Percentiles rank a stretch among this genome's conserved stretches.
Conservation (phyloP, 2,113 vertebrate species). For the Glaucomys volans region DNA sequence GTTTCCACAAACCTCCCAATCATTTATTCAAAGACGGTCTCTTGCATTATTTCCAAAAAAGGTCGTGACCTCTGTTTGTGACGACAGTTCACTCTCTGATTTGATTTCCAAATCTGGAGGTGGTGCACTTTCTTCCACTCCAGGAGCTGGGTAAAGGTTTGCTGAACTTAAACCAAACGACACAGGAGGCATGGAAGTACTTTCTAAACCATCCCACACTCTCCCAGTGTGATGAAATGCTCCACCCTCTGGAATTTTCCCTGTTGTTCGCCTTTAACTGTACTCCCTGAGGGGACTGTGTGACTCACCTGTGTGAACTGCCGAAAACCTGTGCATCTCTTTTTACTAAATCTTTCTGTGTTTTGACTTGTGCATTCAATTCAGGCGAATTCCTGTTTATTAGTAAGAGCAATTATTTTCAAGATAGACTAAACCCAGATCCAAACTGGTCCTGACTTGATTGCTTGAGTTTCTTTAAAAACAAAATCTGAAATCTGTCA, state of each 20-base stretch:
- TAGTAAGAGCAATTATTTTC: conserved; percentile 67
- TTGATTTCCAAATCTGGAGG: not conserved
- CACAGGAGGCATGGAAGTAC: not conserved
- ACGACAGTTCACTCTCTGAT: conserved; percentile 3
- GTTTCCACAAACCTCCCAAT: not conserved
- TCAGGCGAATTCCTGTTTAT: conserved; percentile 60
- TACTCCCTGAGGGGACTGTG: not conserved
- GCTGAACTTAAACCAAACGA: not conserved
- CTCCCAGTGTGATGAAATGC: not conserved
- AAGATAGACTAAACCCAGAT: conserved; percentile 33
- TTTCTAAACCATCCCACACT: not conserved
- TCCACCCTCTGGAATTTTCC: not conserved
- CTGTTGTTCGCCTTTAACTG: not conserved
- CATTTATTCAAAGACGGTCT: not conserved
- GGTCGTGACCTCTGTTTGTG: not conserved
- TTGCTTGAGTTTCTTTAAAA: conserved; percentile 45
- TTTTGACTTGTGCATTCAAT: conserved; percentile 63
- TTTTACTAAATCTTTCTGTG: conserved; percentile 5
- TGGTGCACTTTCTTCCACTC: not conserved
- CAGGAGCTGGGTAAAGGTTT: not conserved
- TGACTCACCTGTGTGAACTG: conserved; percentile 22
- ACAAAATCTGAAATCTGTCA: not conserved
- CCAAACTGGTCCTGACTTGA: conserved; percentile 53
- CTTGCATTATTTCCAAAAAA: not conserved
- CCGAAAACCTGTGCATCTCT: not conserved